phyloP scores from a whole-genome alignment of 2,888 invertebrate genomes.

The Pollenia amentaria region DNA sequence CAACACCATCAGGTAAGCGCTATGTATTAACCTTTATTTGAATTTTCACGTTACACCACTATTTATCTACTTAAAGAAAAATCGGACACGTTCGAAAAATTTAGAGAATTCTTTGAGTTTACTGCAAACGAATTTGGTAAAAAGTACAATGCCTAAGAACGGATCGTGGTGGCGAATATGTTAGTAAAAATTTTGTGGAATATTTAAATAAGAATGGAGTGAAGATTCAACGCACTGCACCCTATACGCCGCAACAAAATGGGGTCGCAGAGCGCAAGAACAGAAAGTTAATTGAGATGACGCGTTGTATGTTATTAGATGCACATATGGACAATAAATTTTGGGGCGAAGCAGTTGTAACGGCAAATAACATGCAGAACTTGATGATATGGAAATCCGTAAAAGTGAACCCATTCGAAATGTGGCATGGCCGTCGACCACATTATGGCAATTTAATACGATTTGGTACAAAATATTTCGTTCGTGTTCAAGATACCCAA shows the following conservation, averaged over 20 bases:
- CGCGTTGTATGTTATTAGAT: conserved; percentile 51
- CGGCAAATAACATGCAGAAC: conserved; percentile 39
- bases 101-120: conserved; percentile 37
- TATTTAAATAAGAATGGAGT: conserved; percentile 77
- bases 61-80: conserved; percentile 76
- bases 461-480: conserved; percentile 66
- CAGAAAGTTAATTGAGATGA: conserved; percentile 68
- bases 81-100: conserved; percentile 71
- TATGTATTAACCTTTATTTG: conserved; percentile 12
- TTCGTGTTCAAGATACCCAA: conserved; percentile 64
- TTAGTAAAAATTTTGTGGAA: too few species aligned
- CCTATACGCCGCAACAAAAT: conserved; percentile 71
- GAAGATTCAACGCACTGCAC: conserved; percentile 57
- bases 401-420: conserved; percentile 31
- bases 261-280: conserved; percentile 73
- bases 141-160: conserved; percentile 53
- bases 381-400: conserved; percentile 20
- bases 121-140: conserved; percentile 63
- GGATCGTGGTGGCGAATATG: conserved; percentile 32
- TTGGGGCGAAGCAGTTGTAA: conserved; percentile 34
- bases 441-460: conserved; percentile 39
- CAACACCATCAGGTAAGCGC: conserved; percentile 65
- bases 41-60: not conserved
- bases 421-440: conserved; percentile 41
- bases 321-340: conserved; percentile 25